Evolutionary conservation across 2,888 invertebrate species (phyloP).

Genomic region (Stictocephala bisonia): DNA sequence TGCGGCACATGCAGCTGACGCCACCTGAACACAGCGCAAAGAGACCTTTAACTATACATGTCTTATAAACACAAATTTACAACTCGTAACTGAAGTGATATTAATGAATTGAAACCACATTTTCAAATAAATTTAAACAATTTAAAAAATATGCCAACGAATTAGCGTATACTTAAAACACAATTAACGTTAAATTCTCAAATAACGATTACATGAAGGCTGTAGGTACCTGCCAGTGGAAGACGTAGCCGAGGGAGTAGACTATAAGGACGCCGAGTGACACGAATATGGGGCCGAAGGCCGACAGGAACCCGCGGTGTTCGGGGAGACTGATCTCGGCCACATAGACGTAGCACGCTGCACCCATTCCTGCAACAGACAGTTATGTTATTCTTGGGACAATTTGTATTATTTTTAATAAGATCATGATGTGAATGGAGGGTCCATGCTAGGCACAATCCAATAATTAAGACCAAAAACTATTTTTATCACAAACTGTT

Average conservation of each 20-base stretch:
- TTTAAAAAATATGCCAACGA: too few species aligned
- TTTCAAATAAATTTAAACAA: neutral
- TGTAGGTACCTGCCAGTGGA: constrained; percentile 74
- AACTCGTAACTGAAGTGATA: neutral
- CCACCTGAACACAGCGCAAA: too few species aligned
- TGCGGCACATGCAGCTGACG: constrained; percentile 70
- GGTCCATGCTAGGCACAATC: too few species aligned
- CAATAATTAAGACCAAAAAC: too few species aligned
- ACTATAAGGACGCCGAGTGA: constrained; percentile 78
- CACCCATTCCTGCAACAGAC: constrained; percentile 76
- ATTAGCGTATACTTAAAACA: neutral
- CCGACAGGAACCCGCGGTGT: constrained; percentile 76
- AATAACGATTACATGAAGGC: neutral
- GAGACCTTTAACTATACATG: too few species aligned
- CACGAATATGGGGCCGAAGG: constrained; percentile 76
- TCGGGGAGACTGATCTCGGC: constrained; percentile 76
- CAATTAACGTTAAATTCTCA: neutral
- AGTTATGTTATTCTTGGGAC: too few species aligned
- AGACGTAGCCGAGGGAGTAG: constrained; percentile 74
- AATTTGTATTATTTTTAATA: too few species aligned
- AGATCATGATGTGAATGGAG: too few species aligned
- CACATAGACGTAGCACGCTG: constrained; percentile 76
- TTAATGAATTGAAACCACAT: neutral
- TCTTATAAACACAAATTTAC: too few species aligned
- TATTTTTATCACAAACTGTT: too few species aligned